phyloP scores from a whole-genome alignment of 2,113 vertebrate genomes.

The Scophthalmus maximus region DNA sequence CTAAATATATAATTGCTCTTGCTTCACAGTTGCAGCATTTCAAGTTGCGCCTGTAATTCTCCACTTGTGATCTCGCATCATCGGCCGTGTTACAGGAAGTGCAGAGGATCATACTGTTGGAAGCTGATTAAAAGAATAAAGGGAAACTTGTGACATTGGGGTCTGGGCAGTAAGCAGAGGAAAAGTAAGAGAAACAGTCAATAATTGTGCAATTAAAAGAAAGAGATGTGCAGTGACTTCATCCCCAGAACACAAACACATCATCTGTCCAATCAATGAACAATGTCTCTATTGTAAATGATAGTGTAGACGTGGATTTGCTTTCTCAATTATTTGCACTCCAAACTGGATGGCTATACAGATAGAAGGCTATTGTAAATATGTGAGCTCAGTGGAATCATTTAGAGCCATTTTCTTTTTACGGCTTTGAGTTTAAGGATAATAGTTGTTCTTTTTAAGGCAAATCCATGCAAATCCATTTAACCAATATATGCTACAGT shows the following conservation, averaged over 20 bases:
- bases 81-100: slow-evolving; percentile 39
- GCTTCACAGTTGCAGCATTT: slow-evolving; percentile 69
- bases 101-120: slow-evolving; percentile 26
- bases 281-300: slow-evolving; percentile 68
- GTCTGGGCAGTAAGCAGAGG: slow-evolving; percentile 23
- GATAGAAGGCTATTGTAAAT: slow-evolving; percentile 36
- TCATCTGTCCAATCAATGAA: slow-evolving; percentile 66
- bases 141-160: slow-evolving; percentile 32
- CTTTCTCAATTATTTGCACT: slow-evolving; percentile 47
- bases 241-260: slow-evolving; percentile 43
- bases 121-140: slow-evolving; percentile 57
- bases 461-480: slow-evolving; percentile 37
- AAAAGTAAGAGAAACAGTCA: slow-evolving; percentile 28
- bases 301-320: slow-evolving; percentile 67
- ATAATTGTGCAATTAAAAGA: slow-evolving; percentile 29
- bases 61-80: slow-evolving; percentile 42
- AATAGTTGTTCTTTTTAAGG: slow-evolving; percentile 13
- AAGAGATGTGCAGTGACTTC: slow-evolving; percentile 27
- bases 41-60: slow-evolving; percentile 51
- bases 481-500: slow-evolving; percentile 15
- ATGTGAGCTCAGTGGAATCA: slow-evolving; percentile 23
- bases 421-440: background rate
- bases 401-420: slow-evolving; percentile 24
- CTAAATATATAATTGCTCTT: slow-evolving; percentile 75
- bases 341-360: slow-evolving; percentile 38